Base-by-base conservation (phyloP, 1,140 invertebrate genomes). In the Tyrophagus putrescentiae region DNA sequence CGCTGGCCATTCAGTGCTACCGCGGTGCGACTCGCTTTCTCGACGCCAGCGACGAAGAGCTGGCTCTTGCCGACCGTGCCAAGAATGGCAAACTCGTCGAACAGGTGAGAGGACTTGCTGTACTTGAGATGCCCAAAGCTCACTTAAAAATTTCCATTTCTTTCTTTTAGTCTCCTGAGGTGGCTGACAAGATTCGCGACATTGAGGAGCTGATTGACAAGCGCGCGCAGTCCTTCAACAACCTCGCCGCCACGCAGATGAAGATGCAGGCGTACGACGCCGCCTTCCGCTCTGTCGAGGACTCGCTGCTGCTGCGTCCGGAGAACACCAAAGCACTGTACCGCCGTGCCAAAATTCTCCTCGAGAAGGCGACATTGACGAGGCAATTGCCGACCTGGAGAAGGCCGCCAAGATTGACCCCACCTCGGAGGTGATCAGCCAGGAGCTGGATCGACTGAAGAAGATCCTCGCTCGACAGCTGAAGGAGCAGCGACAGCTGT, bases 251-350 rank as follows among this genome's bases (percentile, higher is more conserved):
- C 57, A 84, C 87, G 25, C 87, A 92, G 72, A 78, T 92, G 34
- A 89, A 88, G 71, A 64, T 84, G 28, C 79, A 83, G 63, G 82
- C 84, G 0, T 89, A 79, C 68, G 84, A 89, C 66, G 80, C 82
- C 28, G 88, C 88, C 16, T 73, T 88, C 4, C 77, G 78, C 67
- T 87, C 85, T 27, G 79, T 91, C 25, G 82, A 87, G 41, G 76
- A 79, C 70, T 88, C 92, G 0, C 70, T 93, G 7, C 75, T 77
- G 60, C 82, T 83, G 70, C 84, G 92, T 69, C 86, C 88, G 13
- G 73, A 82, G 60, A 93, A 94, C 75, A 80, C 86, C 0, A 94
- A 93, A 74, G 88, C 89, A 4, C 70, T 93, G 5, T 92, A 83
- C 71, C 80, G 88, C 65, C 89, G 91, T 77, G 84, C 84, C 69